Evolutionary conservation across 1,140 invertebrate genomes (phyloP).

Genomic region (Antheraea pernyi): DNA sequence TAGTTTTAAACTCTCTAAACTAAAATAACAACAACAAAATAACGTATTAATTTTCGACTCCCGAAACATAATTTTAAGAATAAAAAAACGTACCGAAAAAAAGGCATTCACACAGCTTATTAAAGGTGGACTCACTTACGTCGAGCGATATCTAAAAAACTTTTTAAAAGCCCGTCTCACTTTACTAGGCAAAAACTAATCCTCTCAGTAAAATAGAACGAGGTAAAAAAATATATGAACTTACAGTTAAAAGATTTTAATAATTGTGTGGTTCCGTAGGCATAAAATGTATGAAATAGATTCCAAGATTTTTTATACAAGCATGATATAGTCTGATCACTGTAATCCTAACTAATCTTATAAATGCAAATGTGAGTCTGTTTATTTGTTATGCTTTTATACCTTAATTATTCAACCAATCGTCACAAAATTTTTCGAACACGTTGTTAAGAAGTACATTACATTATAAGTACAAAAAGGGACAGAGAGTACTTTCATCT

Average conservation of each 20-base stretch:
- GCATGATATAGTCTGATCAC: no score
- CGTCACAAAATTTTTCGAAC: no score
- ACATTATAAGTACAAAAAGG: no score
- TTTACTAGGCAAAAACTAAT: background rate
- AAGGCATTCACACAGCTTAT: background rate
- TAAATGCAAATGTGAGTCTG: no score
- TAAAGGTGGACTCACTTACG: background rate
- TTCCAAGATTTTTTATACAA: no score
- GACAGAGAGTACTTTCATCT: no score
- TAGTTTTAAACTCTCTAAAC: background rate
- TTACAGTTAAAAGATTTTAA: background rate
- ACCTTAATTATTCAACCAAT: no score
- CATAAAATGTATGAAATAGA: background rate
- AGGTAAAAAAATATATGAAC: background rate
- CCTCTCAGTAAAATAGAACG: background rate
- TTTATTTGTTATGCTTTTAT: no score
- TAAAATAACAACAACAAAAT: background rate
- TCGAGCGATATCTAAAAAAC: background rate
- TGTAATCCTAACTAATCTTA: no score
- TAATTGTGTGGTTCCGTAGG: background rate
- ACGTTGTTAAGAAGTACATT: no score
- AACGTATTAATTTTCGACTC: background rate
- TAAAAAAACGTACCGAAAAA: background rate
- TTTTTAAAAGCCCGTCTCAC: constrained; percentile 1
- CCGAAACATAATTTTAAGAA: background rate